Percentiles rank a stretch among this genome's conserved stretches.
Evolutionary conservation across 2,797 vertebrate species (phyloP).

Genomic region (Amniataba percoides): DNA sequence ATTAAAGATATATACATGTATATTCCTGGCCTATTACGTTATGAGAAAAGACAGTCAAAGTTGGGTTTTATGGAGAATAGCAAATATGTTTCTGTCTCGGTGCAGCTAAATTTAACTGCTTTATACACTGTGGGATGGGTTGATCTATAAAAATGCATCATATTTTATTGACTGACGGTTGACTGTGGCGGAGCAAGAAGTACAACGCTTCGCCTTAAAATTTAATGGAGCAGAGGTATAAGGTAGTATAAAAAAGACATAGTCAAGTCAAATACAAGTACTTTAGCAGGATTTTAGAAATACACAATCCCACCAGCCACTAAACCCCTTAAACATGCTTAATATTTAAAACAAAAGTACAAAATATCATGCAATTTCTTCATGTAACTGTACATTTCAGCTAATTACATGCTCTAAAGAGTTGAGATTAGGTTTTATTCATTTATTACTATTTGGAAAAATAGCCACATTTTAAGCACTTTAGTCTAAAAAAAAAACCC

Average conservation of each 20-base stretch:
- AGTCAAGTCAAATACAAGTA: not conserved
- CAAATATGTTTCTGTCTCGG: conserved; percentile 14
- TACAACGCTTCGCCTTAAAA: not conserved
- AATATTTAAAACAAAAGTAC: not conserved
- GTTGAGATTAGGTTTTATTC: not conserved
- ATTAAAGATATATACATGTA: not conserved
- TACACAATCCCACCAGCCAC: not conserved
- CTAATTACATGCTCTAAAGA: no score
- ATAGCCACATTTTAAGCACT: not conserved
- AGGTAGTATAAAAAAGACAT: not conserved
- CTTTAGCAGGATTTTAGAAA: not conserved
- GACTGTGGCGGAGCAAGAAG: not conserved
- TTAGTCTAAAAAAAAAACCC: not conserved
- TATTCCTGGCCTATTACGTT: conserved; percentile 12
- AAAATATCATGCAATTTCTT: no score
- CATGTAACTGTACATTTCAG: no score
- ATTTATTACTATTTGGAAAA: not conserved
- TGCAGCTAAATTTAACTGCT: conserved; percentile 8
- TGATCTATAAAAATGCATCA: conserved; percentile 2
- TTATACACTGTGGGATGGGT: not conserved
- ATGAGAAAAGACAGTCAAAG: conserved; percentile 36
- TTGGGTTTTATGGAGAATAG: conserved; percentile 42
- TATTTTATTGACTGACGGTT: conserved; percentile 9
- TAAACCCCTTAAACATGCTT: not conserved
- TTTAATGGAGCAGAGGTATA: not conserved